A percentile compares a stretch with the other conserved stretches of the same genome.
phyloP scores from a whole-genome alignment of 1,140 invertebrate genomes.

The Philotrypesis tridentata region DNA sequence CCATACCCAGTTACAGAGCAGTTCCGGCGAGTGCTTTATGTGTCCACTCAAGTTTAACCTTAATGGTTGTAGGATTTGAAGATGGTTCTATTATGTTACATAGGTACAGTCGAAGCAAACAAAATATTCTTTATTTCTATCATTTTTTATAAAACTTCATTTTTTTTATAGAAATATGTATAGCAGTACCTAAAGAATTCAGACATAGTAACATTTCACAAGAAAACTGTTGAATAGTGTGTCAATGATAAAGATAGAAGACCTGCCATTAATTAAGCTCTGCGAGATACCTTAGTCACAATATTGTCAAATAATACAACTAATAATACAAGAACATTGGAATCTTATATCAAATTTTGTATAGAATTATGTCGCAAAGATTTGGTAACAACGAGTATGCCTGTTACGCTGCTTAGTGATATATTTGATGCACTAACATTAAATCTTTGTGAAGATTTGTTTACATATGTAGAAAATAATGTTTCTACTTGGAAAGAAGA shows the following conservation, averaged over 20 bases:
- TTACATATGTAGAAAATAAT: constrained; percentile 92
- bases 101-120: constrained; percentile 73
- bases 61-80: constrained; percentile 90
- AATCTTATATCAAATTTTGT: constrained; percentile 82
- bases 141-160: too few relatives aligned
- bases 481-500: constrained; percentile 95
- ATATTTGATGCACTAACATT: constrained; percentile 93
- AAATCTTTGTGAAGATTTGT: constrained; percentile 91
- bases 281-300: constrained; percentile 82
- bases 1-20: constrained; percentile 78
- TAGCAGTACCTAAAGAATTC: constrained; percentile 60
- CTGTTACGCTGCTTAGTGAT: constrained; percentile 91
- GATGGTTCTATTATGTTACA: constrained; percentile 90
- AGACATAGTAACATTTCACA: constrained; percentile 65
- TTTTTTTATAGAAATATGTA: constrained; percentile 60
- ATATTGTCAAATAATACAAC: constrained; percentile 73
- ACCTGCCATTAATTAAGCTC: constrained; percentile 86
- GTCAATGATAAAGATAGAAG: constrained; percentile 84
- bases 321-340: constrained; percentile 75
- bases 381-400: constrained; percentile 86
- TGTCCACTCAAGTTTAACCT: constrained; percentile 87
- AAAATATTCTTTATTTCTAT: too few relatives aligned
- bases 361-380: constrained; percentile 84
- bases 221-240: constrained; percentile 62
- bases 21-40: constrained; percentile 83